Evolutionary conservation across 2,797 vertebrate genomes (phyloP).

Genomic region (Coccyzus lansbergi): DNA sequence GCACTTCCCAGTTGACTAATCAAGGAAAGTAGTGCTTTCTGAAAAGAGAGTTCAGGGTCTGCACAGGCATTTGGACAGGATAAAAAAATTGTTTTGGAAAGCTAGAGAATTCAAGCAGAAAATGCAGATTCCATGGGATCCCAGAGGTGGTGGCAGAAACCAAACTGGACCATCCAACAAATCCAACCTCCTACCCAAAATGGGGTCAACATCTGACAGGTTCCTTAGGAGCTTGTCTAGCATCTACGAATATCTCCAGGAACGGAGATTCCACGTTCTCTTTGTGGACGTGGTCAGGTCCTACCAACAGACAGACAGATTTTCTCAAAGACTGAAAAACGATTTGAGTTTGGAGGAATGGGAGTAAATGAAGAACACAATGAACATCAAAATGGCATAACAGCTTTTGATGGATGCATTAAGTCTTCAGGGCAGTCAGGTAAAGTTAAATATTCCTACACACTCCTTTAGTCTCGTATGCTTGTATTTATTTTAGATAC

Average conservation of each 20-base stretch:
- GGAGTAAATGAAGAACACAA: not conserved
- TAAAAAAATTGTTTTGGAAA: not conserved
- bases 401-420: not conserved
- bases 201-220: not conserved
- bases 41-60: not conserved
- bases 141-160: not conserved
- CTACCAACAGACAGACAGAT: not conserved
- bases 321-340: not conserved
- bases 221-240: not conserved
- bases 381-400: fast-evolving
- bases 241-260: not conserved
- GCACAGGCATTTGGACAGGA: not conserved
- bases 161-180: not conserved
- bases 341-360: not conserved
- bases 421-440: not conserved
- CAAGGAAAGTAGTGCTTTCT: not conserved
- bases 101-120: not conserved
- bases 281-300: not conserved
- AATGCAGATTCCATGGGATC: not conserved
- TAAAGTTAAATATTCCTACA: not conserved
- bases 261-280: not conserved
- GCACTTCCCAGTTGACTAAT: not conserved
- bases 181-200: not conserved
- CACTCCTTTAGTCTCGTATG: fast-evolving
- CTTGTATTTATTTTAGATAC: not conserved